Evolutionary conservation across 2,113 vertebrate species (phyloP).

Genomic region (Monarcha castaneiventris): DNA sequence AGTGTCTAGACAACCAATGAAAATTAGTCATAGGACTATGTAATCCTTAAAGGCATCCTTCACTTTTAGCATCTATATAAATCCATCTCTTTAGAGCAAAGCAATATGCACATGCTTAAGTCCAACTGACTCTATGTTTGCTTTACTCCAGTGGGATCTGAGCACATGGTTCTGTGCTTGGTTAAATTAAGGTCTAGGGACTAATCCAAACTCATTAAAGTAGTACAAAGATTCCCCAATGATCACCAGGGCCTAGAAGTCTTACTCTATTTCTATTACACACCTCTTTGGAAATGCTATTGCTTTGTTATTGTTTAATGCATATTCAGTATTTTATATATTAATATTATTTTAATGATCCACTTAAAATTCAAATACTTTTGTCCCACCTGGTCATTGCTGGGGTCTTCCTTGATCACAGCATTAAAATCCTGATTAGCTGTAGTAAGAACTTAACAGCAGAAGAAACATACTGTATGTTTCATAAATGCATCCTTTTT

Average conservation of each 20-base stretch:
- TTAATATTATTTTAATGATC: neutral
- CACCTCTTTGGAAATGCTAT: neutral
- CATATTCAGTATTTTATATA: neutral
- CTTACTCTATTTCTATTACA: neutral
- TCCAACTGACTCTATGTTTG: neutral
- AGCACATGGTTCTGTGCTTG: neutral
- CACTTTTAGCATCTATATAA: neutral
- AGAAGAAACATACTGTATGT: slow-evolving; percentile 67
- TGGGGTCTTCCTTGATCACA: slow-evolving; percentile 66
- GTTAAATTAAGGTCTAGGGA: slow-evolving; percentile 21
- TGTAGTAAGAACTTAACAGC: slow-evolving; percentile 59
- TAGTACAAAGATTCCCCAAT: neutral
- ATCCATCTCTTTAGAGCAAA: neutral
- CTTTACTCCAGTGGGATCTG: neutral
- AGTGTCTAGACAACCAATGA: neutral
- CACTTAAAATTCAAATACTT: neutral
- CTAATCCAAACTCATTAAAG: slow-evolving; percentile 34
- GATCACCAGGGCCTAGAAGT: neutral
- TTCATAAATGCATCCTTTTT: slow-evolving; percentile 75
- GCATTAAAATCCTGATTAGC: slow-evolving; percentile 75
- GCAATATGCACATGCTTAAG: neutral
- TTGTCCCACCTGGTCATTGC: slow-evolving; percentile 62
- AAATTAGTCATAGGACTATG: neutral
- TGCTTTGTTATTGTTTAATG: slow-evolving; percentile 20
- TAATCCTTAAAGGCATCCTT: neutral